A percentile compares a stretch with the other conserved stretches of the same genome.
phyloP scores from a whole-genome alignment of 2,113 vertebrate species.

The Bubo bubo region DNA sequence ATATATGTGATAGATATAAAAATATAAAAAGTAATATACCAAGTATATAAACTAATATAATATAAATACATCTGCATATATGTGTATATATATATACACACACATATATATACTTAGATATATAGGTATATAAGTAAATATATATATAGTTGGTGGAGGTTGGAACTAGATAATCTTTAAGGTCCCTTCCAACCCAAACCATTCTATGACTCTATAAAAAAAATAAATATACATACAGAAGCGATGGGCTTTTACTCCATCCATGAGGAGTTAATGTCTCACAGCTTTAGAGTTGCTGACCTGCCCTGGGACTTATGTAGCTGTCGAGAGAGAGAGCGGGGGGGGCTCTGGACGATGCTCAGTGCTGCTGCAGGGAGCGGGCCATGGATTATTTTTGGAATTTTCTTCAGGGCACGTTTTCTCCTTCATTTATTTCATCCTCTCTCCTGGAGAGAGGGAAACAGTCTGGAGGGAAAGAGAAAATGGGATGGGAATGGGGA shows the following conservation, averaged over 20 bases:
- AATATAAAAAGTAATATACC: background rate
- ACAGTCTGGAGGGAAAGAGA: background rate
- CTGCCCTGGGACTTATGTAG: background rate
- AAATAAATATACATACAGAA: background rate
- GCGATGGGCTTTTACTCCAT: background rate
- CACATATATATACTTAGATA: too few species aligned
- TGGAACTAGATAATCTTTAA: background rate
- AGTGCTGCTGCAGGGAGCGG: accelerated
- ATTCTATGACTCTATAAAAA: too few species aligned
- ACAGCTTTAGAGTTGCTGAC: background rate
- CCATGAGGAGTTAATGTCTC: accelerated
- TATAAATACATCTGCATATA: background rate
- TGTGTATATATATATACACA: background rate
- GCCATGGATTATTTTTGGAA: background rate
- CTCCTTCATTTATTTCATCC: background rate
- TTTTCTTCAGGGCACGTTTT: background rate
- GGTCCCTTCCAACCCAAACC: background rate
- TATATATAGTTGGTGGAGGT: too few species aligned
- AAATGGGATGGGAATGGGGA: background rate
- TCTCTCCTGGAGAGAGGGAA: background rate
- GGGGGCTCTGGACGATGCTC: background rate
- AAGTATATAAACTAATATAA: background rate
- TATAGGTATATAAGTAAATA: too few species aligned
- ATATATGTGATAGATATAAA: too few species aligned
- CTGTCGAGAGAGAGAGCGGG: background rate